Percentiles rank a stretch among this genome's conserved stretches.
Evolutionary conservation across 2,888 invertebrate species (phyloP).

Genomic region (Deilephila porcellus): DNA sequence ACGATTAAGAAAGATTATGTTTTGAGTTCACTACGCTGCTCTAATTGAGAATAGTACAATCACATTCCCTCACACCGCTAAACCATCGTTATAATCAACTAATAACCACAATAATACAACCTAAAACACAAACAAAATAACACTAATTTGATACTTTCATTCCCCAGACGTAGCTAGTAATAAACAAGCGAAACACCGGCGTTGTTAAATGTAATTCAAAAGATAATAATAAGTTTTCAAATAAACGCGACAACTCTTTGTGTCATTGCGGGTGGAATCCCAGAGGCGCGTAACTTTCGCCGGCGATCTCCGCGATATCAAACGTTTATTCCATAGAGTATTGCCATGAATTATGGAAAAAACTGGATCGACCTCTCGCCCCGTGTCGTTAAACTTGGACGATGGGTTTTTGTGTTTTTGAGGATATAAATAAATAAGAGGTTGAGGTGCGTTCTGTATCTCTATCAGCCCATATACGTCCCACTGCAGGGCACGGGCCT

Average conservation of each 20-base stretch:
- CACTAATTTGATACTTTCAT: conserved; percentile 31
- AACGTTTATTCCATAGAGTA: conserved; percentile 55
- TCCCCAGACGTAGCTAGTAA: neutral
- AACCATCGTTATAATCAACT: too few relatives aligned
- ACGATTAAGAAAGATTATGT: too few relatives aligned
- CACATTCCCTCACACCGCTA: too few relatives aligned
- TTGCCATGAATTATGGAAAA: conserved; percentile 58
- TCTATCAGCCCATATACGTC: too few relatives aligned
- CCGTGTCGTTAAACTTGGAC: conserved; percentile 43
- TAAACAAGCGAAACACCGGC: neutral
- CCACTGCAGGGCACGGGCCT: too few relatives aligned
- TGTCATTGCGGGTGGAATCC: conserved; percentile 36
- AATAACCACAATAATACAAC: neutral
- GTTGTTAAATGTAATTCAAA: conserved; percentile 26
- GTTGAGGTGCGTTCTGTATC: too few relatives aligned
- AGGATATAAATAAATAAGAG: neutral
- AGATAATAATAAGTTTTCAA: conserved; percentile 22
- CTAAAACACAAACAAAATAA: neutral
- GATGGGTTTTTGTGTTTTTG: conserved; percentile 38
- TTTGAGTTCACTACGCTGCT: too few relatives aligned
- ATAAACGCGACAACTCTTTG: conserved; percentile 26
- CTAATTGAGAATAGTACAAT: too few relatives aligned
- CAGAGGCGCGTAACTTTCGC: conserved; percentile 50
- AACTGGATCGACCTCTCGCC: conserved; percentile 46
- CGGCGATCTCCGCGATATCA: conserved; percentile 58